A percentile compares a stretch with the other conserved stretches of the same genome.
Evolutionary conservation across 1,140 invertebrate species (phyloP).

Genomic region (Dendroctonus ponderosae): DNA sequence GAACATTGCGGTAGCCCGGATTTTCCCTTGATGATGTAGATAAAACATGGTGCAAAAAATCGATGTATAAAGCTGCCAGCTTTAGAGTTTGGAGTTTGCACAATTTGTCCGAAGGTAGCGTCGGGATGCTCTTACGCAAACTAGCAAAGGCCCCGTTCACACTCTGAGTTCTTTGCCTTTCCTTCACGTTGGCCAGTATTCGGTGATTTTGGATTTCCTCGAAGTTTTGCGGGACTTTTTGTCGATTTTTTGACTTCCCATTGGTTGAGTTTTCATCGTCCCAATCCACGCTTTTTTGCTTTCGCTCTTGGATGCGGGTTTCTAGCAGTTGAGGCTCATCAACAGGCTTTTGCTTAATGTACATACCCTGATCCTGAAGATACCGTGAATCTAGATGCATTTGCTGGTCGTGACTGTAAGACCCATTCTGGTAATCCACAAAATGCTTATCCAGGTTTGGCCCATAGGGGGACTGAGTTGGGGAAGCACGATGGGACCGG

Average conservation of each 20-base stretch:
- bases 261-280: constrained; percentile 46
- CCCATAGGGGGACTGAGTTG: constrained; percentile 9
- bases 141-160: constrained; percentile 95
- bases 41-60: constrained; percentile 86
- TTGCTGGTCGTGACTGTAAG: constrained; percentile 13
- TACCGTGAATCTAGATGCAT: constrained; percentile 20
- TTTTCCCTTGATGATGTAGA: constrained; percentile 41
- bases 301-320: constrained; percentile 37
- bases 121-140: constrained; percentile 92
- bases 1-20: constrained; percentile 51
- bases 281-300: constrained; percentile 42
- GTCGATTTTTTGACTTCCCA: constrained; percentile 39
- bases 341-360: constrained; percentile 46
- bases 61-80: constrained; percentile 90
- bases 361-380: constrained; percentile 24
- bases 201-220: constrained; percentile 77
- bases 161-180: constrained; percentile 94
- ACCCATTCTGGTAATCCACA: constrained; percentile 37
- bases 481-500: constrained; percentile 22
- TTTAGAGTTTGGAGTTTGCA: constrained; percentile 98
- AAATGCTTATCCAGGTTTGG: constrained; percentile 29
- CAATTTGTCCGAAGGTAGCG: constrained; percentile 95
- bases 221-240: constrained; percentile 51
- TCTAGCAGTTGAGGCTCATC: constrained; percentile 42
- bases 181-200: constrained; percentile 92